Evolutionary conservation across 2,888 invertebrate species (phyloP).

Genomic region (Monoplex corrugatus): DNA sequence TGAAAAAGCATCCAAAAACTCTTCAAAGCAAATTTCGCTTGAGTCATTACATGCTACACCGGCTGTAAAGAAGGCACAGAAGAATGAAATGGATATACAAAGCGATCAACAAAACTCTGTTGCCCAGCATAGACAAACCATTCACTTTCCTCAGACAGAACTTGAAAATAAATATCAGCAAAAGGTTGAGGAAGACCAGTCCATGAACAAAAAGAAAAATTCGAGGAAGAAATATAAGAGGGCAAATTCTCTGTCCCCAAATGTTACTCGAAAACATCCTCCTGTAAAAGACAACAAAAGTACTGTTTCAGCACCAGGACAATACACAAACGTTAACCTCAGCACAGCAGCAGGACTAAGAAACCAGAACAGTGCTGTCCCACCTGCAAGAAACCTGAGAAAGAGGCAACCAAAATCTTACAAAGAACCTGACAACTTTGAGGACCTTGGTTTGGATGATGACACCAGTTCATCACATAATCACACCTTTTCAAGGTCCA

Average conservation of each 20-base stretch:
- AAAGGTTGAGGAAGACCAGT: neutral
- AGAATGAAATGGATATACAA: neutral
- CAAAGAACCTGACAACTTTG: conserved; percentile 19
- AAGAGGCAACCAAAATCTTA: conserved; percentile 45
- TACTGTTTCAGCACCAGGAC: neutral
- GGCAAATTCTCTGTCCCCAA: neutral
- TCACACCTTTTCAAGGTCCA: neutral
- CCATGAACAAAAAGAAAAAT: neutral
- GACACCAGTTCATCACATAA: neutral
- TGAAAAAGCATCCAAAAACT: neutral
- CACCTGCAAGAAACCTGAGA: conserved; percentile 14
- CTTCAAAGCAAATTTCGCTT: neutral
- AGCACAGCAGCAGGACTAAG: neutral
- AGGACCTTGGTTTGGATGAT: neutral
- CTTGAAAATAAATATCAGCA: too few relatives aligned
- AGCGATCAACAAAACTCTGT: too few relatives aligned
- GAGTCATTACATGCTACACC: neutral
- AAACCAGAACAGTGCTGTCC: neutral
- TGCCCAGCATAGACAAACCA: too few relatives aligned
- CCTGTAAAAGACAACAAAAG: neutral
- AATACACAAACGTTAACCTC: neutral
- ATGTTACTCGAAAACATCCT: neutral
- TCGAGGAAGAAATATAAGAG: neutral
- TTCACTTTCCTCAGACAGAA: too few relatives aligned
- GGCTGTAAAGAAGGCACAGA: neutral